Base-by-base conservation (phyloP, 2,797 vertebrate genomes). In the Hozukius guyotensis region DNA sequence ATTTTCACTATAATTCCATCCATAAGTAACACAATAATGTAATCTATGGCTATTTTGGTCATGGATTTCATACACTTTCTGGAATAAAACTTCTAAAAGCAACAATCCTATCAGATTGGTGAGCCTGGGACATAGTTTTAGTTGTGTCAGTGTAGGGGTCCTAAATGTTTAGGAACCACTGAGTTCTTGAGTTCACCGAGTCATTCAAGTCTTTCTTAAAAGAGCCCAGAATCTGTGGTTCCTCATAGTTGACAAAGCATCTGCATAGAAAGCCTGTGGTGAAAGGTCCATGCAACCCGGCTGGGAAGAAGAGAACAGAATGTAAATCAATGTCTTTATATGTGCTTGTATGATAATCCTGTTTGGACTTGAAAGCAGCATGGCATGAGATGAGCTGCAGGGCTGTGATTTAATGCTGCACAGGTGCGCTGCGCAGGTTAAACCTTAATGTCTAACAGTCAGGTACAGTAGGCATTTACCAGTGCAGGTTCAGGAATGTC, bases 401-500 rank as follows among this genome's bases (percentile, higher is more conserved):
- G 31, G 24, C 61, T 49, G 34, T 49, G 46, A 61, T 52, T 55
- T 36, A 36, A 62, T 29, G 69, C 16, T 14, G 13, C 13, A 29
- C 13, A 20, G 3, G 60, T 22, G 16, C 8, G 11, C 9, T 68
- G 61, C 8, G 3, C 56, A 61, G 49, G 20, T 38, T 67, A 16
- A n/a, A 64, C 8, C 18, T 6, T 46, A 42, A 66, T 63, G 46
- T 79, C 18, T 60, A 4, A 61, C 62, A 27, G 62, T 16, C 6
- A 46, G 64, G 34, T 25, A 2, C 38, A 61, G 56, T 18, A 2
- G 52, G 4, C 29, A 8, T 75, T 73, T 84, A 56, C 77, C 20
- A 36, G 25, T 5, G 67, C 59, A 76, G 75, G 14, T 27, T 42
- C 13, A 85, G 60, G 80, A 85, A 70, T 88, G 49, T 22, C 22